These are phyloP conservation scores for Whitmania pigra DNA, from an alignment of 1,140 invertebrate genomes.

Conservation along the genomic window DNA sequence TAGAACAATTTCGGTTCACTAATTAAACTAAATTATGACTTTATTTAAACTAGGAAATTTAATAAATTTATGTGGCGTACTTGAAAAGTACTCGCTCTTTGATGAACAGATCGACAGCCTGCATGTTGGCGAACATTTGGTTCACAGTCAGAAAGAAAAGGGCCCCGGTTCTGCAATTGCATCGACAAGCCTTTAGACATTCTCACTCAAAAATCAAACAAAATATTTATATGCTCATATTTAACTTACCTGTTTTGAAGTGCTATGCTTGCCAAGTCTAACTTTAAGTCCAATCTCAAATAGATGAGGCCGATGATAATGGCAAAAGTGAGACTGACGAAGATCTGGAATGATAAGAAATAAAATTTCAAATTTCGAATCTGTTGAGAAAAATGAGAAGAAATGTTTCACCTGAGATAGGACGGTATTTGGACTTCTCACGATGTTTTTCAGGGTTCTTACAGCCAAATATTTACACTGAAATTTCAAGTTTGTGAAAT, in stretches of 20 bases:
- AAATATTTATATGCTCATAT: not conserved
- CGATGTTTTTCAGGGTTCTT: constrained; percentile 13
- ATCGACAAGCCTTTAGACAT: not conserved
- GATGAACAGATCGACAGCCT: constrained; percentile 39
- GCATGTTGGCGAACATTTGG: constrained; percentile 38
- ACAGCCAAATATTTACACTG: constrained; percentile 7
- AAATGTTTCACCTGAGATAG: constrained; percentile 1
- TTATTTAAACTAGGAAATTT: not conserved
- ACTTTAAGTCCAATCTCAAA: constrained; percentile 29
- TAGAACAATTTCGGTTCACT: not conserved
- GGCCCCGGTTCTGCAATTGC: constrained; percentile 34
- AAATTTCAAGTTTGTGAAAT: not conserved
- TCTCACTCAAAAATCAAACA: not conserved
- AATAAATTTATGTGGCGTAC: constrained; percentile 30
- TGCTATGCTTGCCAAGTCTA: not conserved
- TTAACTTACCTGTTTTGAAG: not conserved
- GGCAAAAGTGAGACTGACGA: constrained; percentile 26
- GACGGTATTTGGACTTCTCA: not conserved
- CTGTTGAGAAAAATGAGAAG: not conserved
- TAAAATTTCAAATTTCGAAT: not conserved
- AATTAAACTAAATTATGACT: not conserved
- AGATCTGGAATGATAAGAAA: not conserved
- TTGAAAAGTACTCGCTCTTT: constrained; percentile 39
- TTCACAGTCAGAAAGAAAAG: constrained; percentile 43
- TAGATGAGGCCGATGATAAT: constrained; percentile 39